Evolutionary conservation across 1,140 invertebrate species (phyloP).

Genomic region (Metopolophium dirhodum): DNA sequence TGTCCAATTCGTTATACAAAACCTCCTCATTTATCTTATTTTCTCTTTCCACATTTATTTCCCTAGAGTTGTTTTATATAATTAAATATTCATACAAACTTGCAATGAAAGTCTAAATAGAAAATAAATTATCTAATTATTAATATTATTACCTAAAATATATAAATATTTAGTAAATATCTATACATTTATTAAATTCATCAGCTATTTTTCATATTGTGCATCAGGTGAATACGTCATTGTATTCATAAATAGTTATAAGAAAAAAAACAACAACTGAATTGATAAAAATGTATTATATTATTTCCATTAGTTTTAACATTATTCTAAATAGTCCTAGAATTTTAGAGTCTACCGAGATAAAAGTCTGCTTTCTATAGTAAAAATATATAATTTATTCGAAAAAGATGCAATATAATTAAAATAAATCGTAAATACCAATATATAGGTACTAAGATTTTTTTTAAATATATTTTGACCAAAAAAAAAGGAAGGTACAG

Average conservation of each 20-base stretch:
- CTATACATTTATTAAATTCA: background rate
- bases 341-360: background rate
- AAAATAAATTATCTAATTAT: background rate
- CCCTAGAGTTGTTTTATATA: background rate
- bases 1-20: constrained; percentile 23
- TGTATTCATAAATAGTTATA: too few species aligned
- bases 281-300: background rate
- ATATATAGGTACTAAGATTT: too few species aligned
- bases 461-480: too few species aligned
- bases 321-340: background rate
- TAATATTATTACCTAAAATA: background rate
- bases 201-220: background rate
- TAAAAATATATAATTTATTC: too few species aligned
- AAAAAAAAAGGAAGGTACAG: too few species aligned
- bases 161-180: background rate
- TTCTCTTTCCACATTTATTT: background rate
- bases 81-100: background rate
- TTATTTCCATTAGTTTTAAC: too few species aligned
- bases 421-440: too few species aligned
- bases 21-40: constrained; percentile 3
- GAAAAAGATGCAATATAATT: too few species aligned
- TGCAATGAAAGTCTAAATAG: background rate
- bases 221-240: background rate
- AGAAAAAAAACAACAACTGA: background rate
- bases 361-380: background rate